phyloP scores from a whole-genome alignment of 1,140 invertebrate species.

The Cecropterus lyciades region DNA sequence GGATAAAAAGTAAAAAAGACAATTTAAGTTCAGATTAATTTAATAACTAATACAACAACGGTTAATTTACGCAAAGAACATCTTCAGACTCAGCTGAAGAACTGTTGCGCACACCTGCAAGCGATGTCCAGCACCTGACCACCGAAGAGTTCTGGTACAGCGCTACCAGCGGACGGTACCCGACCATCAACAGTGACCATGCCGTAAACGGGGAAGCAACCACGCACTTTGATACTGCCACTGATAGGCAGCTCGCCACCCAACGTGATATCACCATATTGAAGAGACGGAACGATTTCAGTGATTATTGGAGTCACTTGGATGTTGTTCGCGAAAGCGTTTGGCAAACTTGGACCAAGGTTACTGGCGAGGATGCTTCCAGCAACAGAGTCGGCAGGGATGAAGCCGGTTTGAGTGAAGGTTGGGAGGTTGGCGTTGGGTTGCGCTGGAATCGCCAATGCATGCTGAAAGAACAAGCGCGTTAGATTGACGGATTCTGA shows the following conservation, averaged over 20 bases:
- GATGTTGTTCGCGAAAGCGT: constrained; percentile 42
- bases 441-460: not conserved
- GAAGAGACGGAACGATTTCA: constrained; percentile 61
- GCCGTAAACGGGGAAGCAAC: constrained; percentile 73
- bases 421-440: not conserved
- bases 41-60: too few species aligned
- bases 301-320: constrained; percentile 57
- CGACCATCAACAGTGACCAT: constrained; percentile 62
- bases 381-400: constrained; percentile 6
- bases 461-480: constrained; percentile 6
- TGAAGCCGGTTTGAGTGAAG: constrained; percentile 29
- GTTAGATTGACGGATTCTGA: not conserved
- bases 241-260: constrained; percentile 65
- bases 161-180: constrained; percentile 62
- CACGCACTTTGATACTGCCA: constrained; percentile 67
- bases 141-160: constrained; percentile 49
- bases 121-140: constrained; percentile 50
- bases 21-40: too few species aligned
- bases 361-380: constrained; percentile 27
- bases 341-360: constrained; percentile 23
- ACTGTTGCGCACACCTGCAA: constrained; percentile 43
- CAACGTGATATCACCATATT: constrained; percentile 67
- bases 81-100: constrained; percentile 29
- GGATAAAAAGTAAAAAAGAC: too few species aligned
- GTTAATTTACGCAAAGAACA: too few species aligned